Percentiles rank a stretch among this genome's conserved stretches.
phyloP scores from a whole-genome alignment of 2,113 vertebrate genomes.

The Rhombomys opimus region DNA sequence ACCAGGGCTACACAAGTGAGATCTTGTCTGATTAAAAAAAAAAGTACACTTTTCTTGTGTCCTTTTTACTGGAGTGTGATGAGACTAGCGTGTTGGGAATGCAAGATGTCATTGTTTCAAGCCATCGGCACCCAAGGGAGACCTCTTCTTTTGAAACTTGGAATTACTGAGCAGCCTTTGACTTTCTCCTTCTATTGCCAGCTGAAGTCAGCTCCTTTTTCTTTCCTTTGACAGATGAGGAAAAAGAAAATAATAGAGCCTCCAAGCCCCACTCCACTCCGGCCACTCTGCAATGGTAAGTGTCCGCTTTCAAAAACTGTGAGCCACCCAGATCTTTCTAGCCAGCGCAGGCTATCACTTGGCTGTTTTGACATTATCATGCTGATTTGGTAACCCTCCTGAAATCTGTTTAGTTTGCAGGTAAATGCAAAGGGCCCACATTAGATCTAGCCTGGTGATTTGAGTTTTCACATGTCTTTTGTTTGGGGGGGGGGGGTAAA shows the following conservation, averaged over 20 bases:
- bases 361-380: not conserved
- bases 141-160: not conserved
- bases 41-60: too few species aligned
- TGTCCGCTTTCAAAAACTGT: slow-evolving; percentile 1
- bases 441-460: not conserved
- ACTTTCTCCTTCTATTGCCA: slow-evolving; percentile 44
- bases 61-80: not conserved
- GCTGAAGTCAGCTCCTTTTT: slow-evolving; percentile 64
- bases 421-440: not conserved
- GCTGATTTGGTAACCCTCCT: not conserved
- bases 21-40: not conserved
- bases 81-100: not conserved
- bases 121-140: not conserved
- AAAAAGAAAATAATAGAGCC: slow-evolving; percentile 97
- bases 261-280: slow-evolving; percentile 99
- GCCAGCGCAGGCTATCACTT: accelerated
- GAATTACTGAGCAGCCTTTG: not conserved
- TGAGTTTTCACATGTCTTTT: slow-evolving; percentile 2
- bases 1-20: not conserved
- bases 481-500: not conserved
- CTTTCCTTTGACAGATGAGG: slow-evolving; percentile 93
- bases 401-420: not conserved
- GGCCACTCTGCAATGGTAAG: slow-evolving; percentile 98
- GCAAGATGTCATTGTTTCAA: not conserved
- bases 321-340: not conserved